phyloP scores from a whole-genome alignment of 2,113 vertebrate species.

The Peromyscus maniculatus region DNA sequence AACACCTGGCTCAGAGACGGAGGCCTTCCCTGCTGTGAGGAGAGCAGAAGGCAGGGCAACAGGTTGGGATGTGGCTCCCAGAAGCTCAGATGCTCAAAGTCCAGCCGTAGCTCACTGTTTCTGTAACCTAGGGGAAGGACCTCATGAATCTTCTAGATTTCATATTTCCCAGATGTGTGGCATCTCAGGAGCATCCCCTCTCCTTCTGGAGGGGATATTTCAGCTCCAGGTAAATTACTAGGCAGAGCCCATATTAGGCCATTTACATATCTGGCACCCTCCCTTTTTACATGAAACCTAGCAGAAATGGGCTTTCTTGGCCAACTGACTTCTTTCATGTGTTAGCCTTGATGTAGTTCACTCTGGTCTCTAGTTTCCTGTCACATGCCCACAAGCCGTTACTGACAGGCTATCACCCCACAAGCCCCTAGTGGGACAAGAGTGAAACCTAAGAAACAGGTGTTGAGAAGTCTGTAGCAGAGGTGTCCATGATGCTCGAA shows the following conservation, averaged over 20 bases:
- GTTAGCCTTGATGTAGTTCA: background rate
- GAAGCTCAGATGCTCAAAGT: no score
- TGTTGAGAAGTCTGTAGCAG: no score
- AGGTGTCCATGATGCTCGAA: no score
- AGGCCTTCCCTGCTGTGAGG: background rate
- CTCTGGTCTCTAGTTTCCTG: background rate
- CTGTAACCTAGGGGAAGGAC: background rate
- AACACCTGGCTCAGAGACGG: background rate
- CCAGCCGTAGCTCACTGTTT: background rate
- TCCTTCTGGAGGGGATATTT: no score
- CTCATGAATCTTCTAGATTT: background rate
- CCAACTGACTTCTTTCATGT: background rate
- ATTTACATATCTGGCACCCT: no score
- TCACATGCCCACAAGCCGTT: background rate
- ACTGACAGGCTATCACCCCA: background rate
- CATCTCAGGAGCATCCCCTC: background rate
- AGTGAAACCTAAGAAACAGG: no score
- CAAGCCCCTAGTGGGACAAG: no score
- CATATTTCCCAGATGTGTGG: background rate
- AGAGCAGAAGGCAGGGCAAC: background rate
- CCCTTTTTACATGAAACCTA: background rate
- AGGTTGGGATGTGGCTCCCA: background rate
- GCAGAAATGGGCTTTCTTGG: background rate
- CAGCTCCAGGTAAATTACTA: background rate
- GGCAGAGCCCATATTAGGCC: background rate